Base-by-base conservation (phyloP, 2,797 vertebrate genomes). In the Triplophysa yarkandensis region DNA sequence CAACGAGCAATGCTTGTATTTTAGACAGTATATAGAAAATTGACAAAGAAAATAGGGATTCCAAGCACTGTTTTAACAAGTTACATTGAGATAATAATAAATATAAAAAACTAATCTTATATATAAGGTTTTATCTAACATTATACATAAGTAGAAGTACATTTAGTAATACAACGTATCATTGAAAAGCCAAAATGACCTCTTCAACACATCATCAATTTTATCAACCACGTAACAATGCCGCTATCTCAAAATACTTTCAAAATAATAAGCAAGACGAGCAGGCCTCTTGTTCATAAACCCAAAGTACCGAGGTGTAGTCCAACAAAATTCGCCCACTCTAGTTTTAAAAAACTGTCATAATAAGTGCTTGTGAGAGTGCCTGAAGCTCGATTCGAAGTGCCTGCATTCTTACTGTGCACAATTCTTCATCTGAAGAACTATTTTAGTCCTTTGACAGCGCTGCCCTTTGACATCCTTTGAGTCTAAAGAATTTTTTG, bases 391-490 rank as follows among this genome's bases (percentile, higher is more conserved):
- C 74, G 70, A 74, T 76, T 52, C 73, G 69, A 13, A 57, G 70
- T 80, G 75, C 16, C 71, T 57, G 68, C 41, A 19, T 80, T 75
- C 69, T 82, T 82, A 48, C 72, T 57, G 39, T 55, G 28, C 64
- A 68, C 75, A 74, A 74, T 57, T 74, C 50, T 79, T 73, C 74
- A 79, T 79, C 23, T 81, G 76, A 77, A 83, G 54, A 72, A 69
- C 74, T 79, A 48, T 78, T 81, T 78, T 65, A 68, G 52, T 76
- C 46, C 63, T 44, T 41, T 70, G 68, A 71, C 55, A 67, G 77
- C 64, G 82, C 44, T 82, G 77, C 63, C 80, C 82, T 88, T 85
- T 83, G 82, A 85, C 84, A 84, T 85, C 82, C 80, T 74, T 83
- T 64, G 71, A 77, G 62, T 80, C 77, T 67, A 66, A 82, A 81